Evolutionary conservation across 2,113 vertebrate genomes (phyloP), one percentile per base, ranked within the genome.

Genomic region (Lycocorax pyrrhopterus): DNA sequence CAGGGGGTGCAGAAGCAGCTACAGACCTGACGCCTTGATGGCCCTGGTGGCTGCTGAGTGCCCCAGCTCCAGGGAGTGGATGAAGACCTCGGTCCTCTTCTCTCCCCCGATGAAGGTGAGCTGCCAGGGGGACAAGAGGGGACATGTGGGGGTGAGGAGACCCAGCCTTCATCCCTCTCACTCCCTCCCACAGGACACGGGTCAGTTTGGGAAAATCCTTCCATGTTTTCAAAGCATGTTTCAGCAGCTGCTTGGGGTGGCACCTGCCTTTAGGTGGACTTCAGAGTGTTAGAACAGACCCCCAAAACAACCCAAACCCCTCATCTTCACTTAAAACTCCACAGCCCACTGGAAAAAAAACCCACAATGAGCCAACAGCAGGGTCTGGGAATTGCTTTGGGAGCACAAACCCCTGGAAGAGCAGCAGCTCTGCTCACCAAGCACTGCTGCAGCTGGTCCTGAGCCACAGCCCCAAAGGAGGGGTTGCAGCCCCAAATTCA

Each of bases 1-100:
- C 32, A 59, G 10, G 0, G 9, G 41, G 4, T 9, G 29, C 56
- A 49, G 60, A 15, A 18, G 62, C 23, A 26, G 17, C 18, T 49
- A 83, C 98, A 94, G 94, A 99, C 99, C 99, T 87, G 99, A 99
- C 12, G 99, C 99, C 90, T 98, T 99, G 97, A 99, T 98, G 92
- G 99, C 99, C 30, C 99, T 97, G 0, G 98, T 99, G 87, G 99
- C 98, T 1, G 99, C 99, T 0, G 98, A 98, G 97, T 99, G 99
- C 41, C 99, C 99, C 96, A 99, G 96, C 94, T 99, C 99, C 3
- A 99, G 97, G 12, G 99, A 99, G 78, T 99, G 99, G 79, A 99
- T 98, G 68, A 99, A 99, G 77, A 99, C 99, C 94, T 99, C 99
- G 0, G 98, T 99, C 51, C 96, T 98, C 92, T 97, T 99, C 90